Evolutionary conservation across 1,140 invertebrate genomes (phyloP).

Genomic region (Lysiphlebus fabarum): DNA sequence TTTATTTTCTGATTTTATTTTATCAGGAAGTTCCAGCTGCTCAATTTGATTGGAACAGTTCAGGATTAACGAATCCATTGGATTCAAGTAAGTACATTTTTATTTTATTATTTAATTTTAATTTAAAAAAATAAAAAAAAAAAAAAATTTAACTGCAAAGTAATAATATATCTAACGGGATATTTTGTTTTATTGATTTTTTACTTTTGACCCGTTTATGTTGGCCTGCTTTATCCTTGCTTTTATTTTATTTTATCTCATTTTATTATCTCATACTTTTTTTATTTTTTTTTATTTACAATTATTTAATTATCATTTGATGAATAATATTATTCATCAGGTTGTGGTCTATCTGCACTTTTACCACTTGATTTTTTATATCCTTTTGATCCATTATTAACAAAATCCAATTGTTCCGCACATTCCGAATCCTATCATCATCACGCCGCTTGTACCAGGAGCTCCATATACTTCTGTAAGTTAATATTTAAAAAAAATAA

Average conservation of each 20-base stretch:
- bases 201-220: constrained; percentile 16
- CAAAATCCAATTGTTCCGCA: constrained; percentile 49
- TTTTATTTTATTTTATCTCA: constrained; percentile 15
- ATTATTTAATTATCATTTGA: constrained; percentile 1
- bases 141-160: too few relatives aligned
- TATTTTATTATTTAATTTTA: background rate
- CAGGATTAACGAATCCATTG: constrained; percentile 64
- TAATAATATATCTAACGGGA: constrained; percentile 21
- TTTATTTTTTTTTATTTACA: background rate
- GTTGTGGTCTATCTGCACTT: constrained; percentile 54
- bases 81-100: constrained; percentile 61
- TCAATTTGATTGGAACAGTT: constrained; percentile 66
- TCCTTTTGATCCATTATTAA: constrained; percentile 53
- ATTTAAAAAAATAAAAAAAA: background rate
- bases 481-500: constrained; percentile 28
- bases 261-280: constrained; percentile 13
- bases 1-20: constrained; percentile 19
- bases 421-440: constrained; percentile 54
- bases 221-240: constrained; percentile 19
- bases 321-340: constrained; percentile 24
- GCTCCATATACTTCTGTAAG: constrained; percentile 53
- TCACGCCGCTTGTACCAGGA: constrained; percentile 51
- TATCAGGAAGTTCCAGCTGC: constrained; percentile 60
- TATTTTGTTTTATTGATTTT: constrained; percentile 31
- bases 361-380: constrained; percentile 53